Conservation (phyloP, 2,797 vertebrate species). For the Callimico goeldii region DNA sequence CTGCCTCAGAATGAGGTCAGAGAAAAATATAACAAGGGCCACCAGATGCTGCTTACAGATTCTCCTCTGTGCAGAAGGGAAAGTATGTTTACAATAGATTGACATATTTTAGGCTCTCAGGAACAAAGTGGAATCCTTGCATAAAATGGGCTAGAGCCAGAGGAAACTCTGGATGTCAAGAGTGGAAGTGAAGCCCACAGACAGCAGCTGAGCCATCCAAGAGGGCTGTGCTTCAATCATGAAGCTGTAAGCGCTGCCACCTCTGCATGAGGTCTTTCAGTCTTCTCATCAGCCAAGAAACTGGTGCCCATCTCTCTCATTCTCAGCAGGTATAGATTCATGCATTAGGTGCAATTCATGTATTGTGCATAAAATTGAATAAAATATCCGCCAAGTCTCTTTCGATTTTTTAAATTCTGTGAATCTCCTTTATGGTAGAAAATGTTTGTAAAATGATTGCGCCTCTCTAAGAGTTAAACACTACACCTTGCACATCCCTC, state of each 20-base stretch:
- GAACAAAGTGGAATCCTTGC: background rate
- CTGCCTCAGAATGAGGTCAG: background rate
- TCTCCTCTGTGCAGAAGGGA: background rate
- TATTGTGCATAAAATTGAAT: background rate
- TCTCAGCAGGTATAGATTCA: background rate
- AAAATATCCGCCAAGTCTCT: background rate
- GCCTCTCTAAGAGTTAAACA: background rate
- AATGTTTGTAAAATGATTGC: background rate
- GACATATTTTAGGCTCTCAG: background rate
- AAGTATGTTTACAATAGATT: background rate
- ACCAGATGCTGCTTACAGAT: background rate
- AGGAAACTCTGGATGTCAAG: background rate
- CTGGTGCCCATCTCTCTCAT: background rate
- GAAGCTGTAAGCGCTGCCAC: background rate
- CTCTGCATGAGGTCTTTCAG: rapidly evolving
- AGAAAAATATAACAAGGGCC: background rate
- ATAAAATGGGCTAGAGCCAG: background rate
- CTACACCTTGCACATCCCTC: background rate
- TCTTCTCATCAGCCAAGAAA: background rate
- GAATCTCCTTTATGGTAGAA: background rate
- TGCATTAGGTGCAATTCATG: background rate
- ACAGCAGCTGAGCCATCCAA: background rate
- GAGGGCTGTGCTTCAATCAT: too few relatives aligned
- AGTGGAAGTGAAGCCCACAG: background rate
- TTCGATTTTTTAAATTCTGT: background rate